These are phyloP conservation scores for Seira ritae DNA, from an alignment of 2,888 invertebrate genomes.

Conservation along the genomic window DNA sequence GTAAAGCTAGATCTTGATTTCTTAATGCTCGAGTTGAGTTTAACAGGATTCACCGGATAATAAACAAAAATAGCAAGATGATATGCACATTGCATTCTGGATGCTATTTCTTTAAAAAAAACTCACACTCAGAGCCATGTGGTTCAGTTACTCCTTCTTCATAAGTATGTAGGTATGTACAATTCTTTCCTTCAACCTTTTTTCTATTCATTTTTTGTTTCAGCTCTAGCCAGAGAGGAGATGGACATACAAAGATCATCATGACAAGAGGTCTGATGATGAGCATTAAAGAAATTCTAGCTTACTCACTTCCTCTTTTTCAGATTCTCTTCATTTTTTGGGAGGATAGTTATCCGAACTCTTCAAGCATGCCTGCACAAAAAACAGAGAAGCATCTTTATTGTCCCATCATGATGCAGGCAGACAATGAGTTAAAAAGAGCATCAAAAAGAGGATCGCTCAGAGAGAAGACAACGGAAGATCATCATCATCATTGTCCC, in stretches of 20 bases:
- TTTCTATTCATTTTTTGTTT: not conserved
- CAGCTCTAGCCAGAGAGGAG: not conserved
- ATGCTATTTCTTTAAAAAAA: not conserved
- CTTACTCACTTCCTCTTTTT: conserved; percentile 58
- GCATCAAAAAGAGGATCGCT: not conserved
- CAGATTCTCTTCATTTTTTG: conserved; percentile 1
- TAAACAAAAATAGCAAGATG: conserved; percentile 4
- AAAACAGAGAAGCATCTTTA: conserved; percentile 15
- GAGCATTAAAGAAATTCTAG: conserved; percentile 39
- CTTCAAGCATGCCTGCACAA: conserved; percentile 21
- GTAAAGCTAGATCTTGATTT: too few relatives aligned
- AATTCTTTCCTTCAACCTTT: not conserved
- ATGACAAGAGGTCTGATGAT: not conserved
- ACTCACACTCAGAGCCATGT: not conserved
- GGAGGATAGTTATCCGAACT: conserved; percentile 10
- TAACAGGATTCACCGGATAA: conserved; percentile 6
- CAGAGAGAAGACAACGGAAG: not conserved
- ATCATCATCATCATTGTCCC: not conserved
- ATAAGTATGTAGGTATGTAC: not conserved
- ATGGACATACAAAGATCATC: conserved; percentile 48
- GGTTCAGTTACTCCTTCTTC: not conserved
- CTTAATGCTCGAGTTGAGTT: too few relatives aligned
- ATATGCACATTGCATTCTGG: not conserved
- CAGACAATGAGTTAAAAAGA: conserved; percentile 2
- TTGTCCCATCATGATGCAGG: conserved; percentile 11